Evolutionary conservation across 2,888 invertebrate species (phyloP), one percentile per base, ranked within the genome.

Genomic region (Cetonia aurata): DNA sequence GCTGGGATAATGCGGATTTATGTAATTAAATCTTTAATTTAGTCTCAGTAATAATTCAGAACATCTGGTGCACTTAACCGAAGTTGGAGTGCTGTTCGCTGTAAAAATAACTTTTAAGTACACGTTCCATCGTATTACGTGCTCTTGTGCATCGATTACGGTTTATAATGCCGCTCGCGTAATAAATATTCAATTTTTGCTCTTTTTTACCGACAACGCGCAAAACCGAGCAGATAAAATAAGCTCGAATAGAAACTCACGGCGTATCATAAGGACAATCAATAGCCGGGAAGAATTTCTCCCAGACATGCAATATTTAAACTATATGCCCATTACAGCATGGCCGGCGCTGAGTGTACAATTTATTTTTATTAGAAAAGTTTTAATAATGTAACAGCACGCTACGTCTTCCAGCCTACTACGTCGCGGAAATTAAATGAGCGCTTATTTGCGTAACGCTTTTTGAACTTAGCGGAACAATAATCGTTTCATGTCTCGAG

Each of bases 91-190:
- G 62, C 37, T 62, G 31, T 17, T 37, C 50, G 48, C 50, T 31
- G 62, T 62, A 62, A 62, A 60, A 62, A 50, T 62, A 62, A 50
- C 62, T 50, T 17, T 62, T 31, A 50, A 62, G 37, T 50, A 62
- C 62, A 50, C 33, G 62, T 60, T 55, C 55, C n/a, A 60, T 46
- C 31, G 46, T 25, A 48, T 44, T 44, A 60, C 46, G 44, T 46
- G 44, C 46, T 60, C 46, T 13, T 62, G 48, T 25, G 37, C 62
- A 37, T 37, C 62, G 15, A 62, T 48, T 62, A 62, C 33, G 50
- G 37, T 50, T 50, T 50, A 50, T 50, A 62, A 50, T 57, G 41
- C 17, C 17, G 15, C 12, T 17, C 25, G 13, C 9, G 6, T 60
- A 19, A 60, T n/a, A 25, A 9, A 48, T 60, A n/a, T 25, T 25